A percentile compares a stretch with the other conserved stretches of the same genome.
Conservation (phyloP, 1,140 invertebrate genomes). For the Drosophila aff. region DNA sequence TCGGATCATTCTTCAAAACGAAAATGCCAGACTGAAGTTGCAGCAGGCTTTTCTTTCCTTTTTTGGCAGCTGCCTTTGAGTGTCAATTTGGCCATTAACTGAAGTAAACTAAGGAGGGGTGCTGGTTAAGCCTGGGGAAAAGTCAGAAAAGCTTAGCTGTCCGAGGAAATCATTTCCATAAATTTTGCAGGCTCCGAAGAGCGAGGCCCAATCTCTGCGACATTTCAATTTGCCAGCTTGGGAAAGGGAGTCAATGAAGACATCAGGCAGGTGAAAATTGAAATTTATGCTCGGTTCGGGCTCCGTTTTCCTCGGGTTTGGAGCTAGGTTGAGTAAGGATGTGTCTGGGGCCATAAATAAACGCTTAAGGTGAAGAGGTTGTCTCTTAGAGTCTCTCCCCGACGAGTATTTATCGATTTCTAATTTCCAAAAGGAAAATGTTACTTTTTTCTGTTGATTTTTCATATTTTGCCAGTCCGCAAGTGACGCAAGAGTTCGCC, state of each 20-base stretch:
- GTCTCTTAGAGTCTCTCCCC: slow-evolving; percentile 33
- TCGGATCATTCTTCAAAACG: slow-evolving; percentile 65
- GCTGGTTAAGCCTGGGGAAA: slow-evolving; percentile 12
- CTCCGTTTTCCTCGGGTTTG: slow-evolving; percentile 2
- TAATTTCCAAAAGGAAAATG: slow-evolving; percentile 56
- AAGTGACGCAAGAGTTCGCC: slow-evolving; percentile 70
- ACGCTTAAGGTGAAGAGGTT: slow-evolving; percentile 38
- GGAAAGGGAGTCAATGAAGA: slow-evolving; percentile 34
- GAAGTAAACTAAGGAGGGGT: slow-evolving; percentile 39
- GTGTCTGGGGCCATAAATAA: slow-evolving; percentile 57
- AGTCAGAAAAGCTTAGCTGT: slow-evolving; percentile 33
- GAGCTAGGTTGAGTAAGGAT: slow-evolving; percentile 25
- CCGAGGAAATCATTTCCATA: slow-evolving; percentile 57
- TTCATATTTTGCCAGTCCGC: slow-evolving; percentile 30
- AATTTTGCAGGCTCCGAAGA: slow-evolving; percentile 22
- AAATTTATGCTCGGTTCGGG: slow-evolving; percentile 66
- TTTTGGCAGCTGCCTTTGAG: slow-evolving; percentile 54
- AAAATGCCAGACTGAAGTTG: slow-evolving; percentile 15
- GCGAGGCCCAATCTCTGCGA: slow-evolving; percentile 32
- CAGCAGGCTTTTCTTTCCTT: slow-evolving; percentile 12
- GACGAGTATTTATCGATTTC: slow-evolving; percentile 71
- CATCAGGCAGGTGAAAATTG: slow-evolving; percentile 66
- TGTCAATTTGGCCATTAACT: slow-evolving; percentile 55
- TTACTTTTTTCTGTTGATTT: slow-evolving; percentile 34
- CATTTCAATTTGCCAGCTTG: slow-evolving; percentile 66